Percentiles rank a stretch among this genome's conserved stretches.
Evolutionary conservation across 1,140 invertebrate genomes (phyloP).

Genomic region (Epicauta chinensis): DNA sequence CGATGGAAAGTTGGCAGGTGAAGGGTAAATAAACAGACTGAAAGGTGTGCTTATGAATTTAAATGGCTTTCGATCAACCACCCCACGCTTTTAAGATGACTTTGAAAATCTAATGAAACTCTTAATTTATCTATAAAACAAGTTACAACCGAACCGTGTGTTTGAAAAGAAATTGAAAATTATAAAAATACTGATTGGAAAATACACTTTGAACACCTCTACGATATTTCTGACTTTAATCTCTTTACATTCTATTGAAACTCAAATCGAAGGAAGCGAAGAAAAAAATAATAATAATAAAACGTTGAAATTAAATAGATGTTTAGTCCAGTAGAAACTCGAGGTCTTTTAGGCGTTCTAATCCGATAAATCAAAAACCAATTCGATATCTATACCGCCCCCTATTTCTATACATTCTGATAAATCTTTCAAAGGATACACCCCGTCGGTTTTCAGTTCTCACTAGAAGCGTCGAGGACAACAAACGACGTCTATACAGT

Average conservation of each 20-base stretch:
- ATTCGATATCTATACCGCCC: slow-evolving; percentile 23
- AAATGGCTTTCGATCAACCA: slow-evolving; percentile 34
- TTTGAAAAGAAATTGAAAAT: slow-evolving; percentile 35
- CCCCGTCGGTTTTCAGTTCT: slow-evolving; percentile 20
- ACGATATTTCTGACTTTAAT: no score
- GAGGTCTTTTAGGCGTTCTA: slow-evolving; percentile 14
- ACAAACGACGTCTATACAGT: background rate
- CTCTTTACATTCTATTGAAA: background rate
- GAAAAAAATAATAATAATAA: background rate
- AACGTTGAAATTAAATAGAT: no score
- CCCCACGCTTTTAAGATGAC: no score
- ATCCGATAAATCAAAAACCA: slow-evolving; percentile 27
- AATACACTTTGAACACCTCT: no score
- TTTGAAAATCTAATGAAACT: slow-evolving; percentile 28
- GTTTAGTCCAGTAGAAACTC: no score
- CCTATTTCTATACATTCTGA: slow-evolving; percentile 17
- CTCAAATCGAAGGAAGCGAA: background rate
- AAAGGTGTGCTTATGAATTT: slow-evolving; percentile 37
- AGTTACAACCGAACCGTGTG: slow-evolving; percentile 30
- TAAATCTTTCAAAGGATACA: slow-evolving; percentile 8
- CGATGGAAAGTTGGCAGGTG: background rate
- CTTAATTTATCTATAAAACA: slow-evolving; percentile 34
- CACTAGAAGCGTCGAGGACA: slow-evolving; percentile 16
- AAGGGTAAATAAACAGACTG: slow-evolving; percentile 24
- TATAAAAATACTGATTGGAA: slow-evolving; percentile 22